Percentiles rank a stretch among this genome's conserved stretches.
Evolutionary conservation across 2,888 invertebrate genomes (phyloP).

Genomic region (Leistus spinibarbis): DNA sequence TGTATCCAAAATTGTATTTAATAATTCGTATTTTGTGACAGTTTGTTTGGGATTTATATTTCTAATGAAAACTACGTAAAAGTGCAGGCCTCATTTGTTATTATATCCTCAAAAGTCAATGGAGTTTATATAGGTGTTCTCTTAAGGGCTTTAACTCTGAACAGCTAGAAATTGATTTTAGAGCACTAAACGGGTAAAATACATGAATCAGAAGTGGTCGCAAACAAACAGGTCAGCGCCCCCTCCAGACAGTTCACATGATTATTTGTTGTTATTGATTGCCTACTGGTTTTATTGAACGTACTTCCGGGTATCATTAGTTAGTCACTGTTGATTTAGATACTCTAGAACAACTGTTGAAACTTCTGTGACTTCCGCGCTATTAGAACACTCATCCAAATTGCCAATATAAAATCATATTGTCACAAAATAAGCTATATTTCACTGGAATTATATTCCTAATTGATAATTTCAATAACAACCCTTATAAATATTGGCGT

Average conservation of each 20-base stretch:
- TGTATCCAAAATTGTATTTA: too few species aligned
- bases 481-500: background rate
- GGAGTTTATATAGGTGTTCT: too few species aligned
- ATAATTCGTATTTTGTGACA: too few species aligned
- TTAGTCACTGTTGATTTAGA: background rate
- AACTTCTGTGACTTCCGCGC: background rate
- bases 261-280: background rate
- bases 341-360: background rate
- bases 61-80: too few species aligned
- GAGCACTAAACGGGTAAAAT: too few species aligned
- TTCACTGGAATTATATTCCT: background rate
- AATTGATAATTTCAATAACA: background rate
- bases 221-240: background rate
- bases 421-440: background rate
- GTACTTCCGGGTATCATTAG: background rate
- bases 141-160: too few species aligned
- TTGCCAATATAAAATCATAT: background rate
- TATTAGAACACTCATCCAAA: background rate
- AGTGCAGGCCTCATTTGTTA: too few species aligned
- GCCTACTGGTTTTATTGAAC: background rate
- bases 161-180: too few species aligned
- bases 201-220: background rate
- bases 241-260: background rate
- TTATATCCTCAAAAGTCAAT: too few species aligned
- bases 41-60: too few species aligned